Evolutionary conservation across 1,140 invertebrate genomes (phyloP).

Genomic region (Eufriesea mexicana): DNA sequence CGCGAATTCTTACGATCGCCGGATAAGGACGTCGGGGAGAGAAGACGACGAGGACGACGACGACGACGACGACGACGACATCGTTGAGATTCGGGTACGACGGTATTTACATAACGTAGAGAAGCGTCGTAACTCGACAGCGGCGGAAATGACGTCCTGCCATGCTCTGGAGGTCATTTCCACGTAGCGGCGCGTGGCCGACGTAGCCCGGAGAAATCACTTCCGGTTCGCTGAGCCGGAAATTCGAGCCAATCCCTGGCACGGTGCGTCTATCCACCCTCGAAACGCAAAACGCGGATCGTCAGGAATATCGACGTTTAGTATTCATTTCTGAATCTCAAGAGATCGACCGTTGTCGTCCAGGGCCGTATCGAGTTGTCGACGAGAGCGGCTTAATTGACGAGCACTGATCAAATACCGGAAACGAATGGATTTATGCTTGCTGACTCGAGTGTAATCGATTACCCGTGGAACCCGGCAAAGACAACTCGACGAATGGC

Average conservation of each 20-base stretch:
- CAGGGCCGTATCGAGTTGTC: constrained; percentile 32
- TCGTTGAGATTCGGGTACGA: not conserved
- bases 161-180: constrained; percentile 68
- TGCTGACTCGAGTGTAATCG: constrained; percentile 17
- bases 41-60: not conserved
- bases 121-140: constrained; percentile 56
- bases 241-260: constrained; percentile 69
- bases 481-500: not conserved
- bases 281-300: constrained; percentile 44
- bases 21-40: constrained; percentile 2
- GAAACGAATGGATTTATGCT: constrained; percentile 23
- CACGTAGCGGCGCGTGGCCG: constrained; percentile 58
- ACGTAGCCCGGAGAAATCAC: constrained; percentile 68
- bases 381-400: not conserved
- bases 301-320: constrained; percentile 34
- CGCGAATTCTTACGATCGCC: constrained; percentile 22
- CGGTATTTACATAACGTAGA: constrained; percentile 63
- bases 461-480: not conserved
- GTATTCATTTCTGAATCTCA: constrained; percentile 42
- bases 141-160: constrained; percentile 68
- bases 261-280: constrained; percentile 36
- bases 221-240: constrained; percentile 69
- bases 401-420: constrained; percentile 21
- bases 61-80: not conserved
- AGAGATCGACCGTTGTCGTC: constrained; percentile 19